phyloP scores from a whole-genome alignment of 2,113 vertebrate genomes.

The Cygnus buccinator region DNA sequence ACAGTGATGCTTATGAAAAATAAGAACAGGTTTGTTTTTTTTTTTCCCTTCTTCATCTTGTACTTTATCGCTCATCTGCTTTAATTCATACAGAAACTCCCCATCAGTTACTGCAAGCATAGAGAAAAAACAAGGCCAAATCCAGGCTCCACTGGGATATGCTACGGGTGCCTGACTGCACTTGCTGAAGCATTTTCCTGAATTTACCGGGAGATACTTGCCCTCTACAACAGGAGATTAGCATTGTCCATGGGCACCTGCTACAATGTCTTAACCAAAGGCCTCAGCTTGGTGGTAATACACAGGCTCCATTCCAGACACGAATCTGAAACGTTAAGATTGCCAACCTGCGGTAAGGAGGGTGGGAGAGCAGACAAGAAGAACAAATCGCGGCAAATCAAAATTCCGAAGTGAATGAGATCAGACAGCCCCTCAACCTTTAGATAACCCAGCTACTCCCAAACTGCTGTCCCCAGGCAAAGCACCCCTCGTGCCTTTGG shows the following conservation, averaged over 20 bases:
- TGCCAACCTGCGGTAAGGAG: neutral
- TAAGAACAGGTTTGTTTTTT: neutral
- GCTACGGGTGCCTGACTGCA: neutral
- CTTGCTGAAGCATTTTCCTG: neutral
- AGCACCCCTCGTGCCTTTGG: neutral
- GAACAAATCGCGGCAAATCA: neutral
- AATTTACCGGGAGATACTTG: neutral
- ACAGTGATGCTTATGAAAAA: slow-evolving; percentile 25
- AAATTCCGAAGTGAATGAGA: neutral
- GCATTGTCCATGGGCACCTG: fast-evolving
- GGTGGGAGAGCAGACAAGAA: neutral
- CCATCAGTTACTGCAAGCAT: neutral
- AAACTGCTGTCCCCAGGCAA: neutral
- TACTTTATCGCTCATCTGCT: neutral
- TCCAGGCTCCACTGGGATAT: neutral
- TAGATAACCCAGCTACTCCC: neutral
- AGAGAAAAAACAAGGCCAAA: neutral
- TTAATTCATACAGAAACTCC: neutral
- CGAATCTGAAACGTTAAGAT: neutral
- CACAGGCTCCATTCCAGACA: neutral
- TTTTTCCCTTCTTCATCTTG: neutral
- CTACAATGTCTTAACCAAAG: neutral
- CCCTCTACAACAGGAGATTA: neutral
- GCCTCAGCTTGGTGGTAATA: neutral
- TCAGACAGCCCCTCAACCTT: fast-evolving